Base-by-base conservation (phyloP, 2,113 vertebrate genomes). In the Nesospiza acunhae region DNA sequence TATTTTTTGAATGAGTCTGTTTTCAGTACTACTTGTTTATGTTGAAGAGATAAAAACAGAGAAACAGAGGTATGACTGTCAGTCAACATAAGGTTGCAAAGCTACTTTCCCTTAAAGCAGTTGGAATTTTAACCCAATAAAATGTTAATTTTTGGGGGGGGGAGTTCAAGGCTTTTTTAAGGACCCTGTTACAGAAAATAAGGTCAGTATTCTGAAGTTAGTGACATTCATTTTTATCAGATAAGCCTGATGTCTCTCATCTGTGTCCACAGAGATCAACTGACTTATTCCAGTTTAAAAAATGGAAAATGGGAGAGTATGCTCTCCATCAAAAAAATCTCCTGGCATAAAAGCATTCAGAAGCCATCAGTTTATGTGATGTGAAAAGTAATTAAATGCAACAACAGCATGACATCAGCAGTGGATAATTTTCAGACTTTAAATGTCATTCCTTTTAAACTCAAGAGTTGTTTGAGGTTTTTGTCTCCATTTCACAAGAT, bases 401-500 rank as follows among this genome's bases (percentile, higher is more conserved):
- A 93, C 92, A 97, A 95, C 74, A 91, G 84, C 88, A 97, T 97
- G 97, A 97, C 89, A 98, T 97, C 97, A 97, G 91, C 70, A 84
- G 84, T 92, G 80, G 96, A 96, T 97, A 95, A 98, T 97, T 98
- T 97, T 94, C 91, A 96, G 93, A 76, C 41, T 66, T 95, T 96
- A 97, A 97, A 96, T 97, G 96, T 90, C 96, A 97, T 97, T 97
- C 75, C n/a, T 92, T 97, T 97, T 97, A 97, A 98, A 96, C 92
- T 94, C 94, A 96, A 55, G 90, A 59, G 50, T 94, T 96, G 79
- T 94, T 97, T 91, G 89, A 96, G 87, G 74, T 41, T 97, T 97
- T 97, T 96, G 96, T 97, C 97, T 98, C 97, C 97, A 97, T 98
- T 98, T 97, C 96, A 96, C 93, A 96, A 97, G 97, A 98, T 84